Percentiles rank a stretch among this genome's conserved stretches.
These are phyloP conservation scores for Acronicta psi DNA, from an alignment of 2,888 invertebrate species.

Conservation along the genomic window DNA sequence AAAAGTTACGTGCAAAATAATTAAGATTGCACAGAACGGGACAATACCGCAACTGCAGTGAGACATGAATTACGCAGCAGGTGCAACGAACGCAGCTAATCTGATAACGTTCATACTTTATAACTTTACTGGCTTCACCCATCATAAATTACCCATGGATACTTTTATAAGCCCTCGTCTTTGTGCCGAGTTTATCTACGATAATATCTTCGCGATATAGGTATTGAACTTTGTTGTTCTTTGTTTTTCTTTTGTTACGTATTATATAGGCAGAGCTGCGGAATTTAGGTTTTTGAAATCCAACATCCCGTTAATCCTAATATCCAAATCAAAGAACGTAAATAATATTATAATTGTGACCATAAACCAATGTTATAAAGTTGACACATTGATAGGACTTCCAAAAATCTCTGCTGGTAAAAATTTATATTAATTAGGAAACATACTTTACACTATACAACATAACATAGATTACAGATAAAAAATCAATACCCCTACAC, in stretches of 20 bases:
- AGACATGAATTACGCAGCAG: conserved; percentile 42
- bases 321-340: too few relatives aligned
- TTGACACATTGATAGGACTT: too few relatives aligned
- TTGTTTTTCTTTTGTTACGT: neutral
- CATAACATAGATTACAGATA: too few relatives aligned
- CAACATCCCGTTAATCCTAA: too few relatives aligned
- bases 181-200: conserved; percentile 33
- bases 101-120: conserved; percentile 59
- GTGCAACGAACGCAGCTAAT: conserved; percentile 60
- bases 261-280: neutral
- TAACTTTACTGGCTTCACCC: conserved; percentile 52
- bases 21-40: conserved; percentile 33
- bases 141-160: conserved; percentile 53
- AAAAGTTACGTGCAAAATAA: conserved; percentile 23
- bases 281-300: neutral
- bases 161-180: conserved; percentile 42
- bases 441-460: too few relatives aligned
- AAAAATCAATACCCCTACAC: conserved; percentile 23
- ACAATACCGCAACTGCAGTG: conserved; percentile 28
- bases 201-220: conserved; percentile 22
- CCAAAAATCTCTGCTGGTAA: too few relatives aligned
- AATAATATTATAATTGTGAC: too few relatives aligned
- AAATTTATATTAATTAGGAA: too few relatives aligned
- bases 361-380: too few relatives aligned
- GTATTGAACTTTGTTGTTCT: conserved; percentile 3